Conservation (phyloP, 2,888 invertebrate genomes). For the Ophion ventricosus region DNA sequence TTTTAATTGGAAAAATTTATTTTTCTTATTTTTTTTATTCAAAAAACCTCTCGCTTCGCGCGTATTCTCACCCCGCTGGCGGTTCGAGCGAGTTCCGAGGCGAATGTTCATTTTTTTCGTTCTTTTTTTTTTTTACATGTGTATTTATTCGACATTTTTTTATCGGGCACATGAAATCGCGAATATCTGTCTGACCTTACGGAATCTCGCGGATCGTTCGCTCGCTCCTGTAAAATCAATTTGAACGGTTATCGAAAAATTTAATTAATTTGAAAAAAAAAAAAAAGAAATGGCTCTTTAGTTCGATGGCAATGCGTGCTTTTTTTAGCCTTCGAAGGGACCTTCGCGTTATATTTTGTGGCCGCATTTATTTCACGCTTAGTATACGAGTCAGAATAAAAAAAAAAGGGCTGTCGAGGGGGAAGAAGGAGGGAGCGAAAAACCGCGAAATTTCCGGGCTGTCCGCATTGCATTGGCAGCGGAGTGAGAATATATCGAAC, state of each 20-base stretch:
- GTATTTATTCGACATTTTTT: background rate
- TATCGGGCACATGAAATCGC: background rate
- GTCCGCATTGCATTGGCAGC: constrained; percentile 72
- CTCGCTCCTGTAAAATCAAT: constrained; percentile 73
- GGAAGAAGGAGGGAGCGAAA: constrained; percentile 23
- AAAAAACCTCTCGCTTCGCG: constrained; percentile 27
- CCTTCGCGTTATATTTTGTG: too few relatives aligned
- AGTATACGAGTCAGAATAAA: too few relatives aligned
- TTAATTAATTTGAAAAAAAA: background rate
- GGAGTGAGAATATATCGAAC: constrained; percentile 75
- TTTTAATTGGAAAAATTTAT: constrained; percentile 24
- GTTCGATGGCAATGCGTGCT: background rate
- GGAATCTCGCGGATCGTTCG: constrained; percentile 63
- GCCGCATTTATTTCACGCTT: too few relatives aligned
- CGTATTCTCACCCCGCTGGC: constrained; percentile 29
- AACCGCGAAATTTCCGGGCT: constrained; percentile 39
- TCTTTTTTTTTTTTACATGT: background rate
- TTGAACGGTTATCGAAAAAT: constrained; percentile 49
- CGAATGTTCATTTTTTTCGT: background rate
- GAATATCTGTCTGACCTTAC: background rate
- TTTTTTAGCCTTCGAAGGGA: too few relatives aligned
- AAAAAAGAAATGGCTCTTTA: background rate
- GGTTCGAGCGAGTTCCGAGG: background rate
- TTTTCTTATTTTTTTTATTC: constrained; percentile 43
- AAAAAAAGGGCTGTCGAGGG: background rate